Base-by-base conservation (phyloP, 2,113 vertebrate species). In the Ceyx cyanopectus region DNA sequence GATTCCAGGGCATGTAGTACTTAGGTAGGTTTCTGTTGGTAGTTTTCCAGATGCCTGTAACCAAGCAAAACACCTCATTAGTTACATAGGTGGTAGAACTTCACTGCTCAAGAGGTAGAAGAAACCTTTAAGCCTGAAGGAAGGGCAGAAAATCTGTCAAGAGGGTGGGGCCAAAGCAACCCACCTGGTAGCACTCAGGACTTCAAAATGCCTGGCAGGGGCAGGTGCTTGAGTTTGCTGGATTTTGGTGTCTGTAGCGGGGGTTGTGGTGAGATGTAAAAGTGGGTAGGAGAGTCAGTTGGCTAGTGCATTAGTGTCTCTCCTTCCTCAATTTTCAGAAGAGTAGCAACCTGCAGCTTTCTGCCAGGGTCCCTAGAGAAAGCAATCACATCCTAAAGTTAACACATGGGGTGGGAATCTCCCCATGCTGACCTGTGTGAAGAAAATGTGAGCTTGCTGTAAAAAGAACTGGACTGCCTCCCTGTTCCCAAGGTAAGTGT, bases 141-240 rank as follows among this genome's bases (percentile, higher is more conserved):
- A n/a, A 72, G 48, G 34, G 24, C 2, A 3, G 17, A 21, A 23
- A 50, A 22, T 23, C 48, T 23, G 15, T 14, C 22, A 32, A 56
- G 37, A 63, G 13, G 24, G 1, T 4, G 6, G 4, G 18, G 7
- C 9, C 18, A 72, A 70, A 81, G 8, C 26, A 72, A 37, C 17
- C 45, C 22, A 40, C 7, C 26, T 37, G 22, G 37, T 7, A 69
- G 24, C 17, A 37, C 43, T 40, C 4, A 43, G 24, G 37, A 37
- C 46, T 26, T 54, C 11, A 56, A 58, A 80, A 63, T 30, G 19
- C 13, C 43, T 68, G 15, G 8, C 30, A 41, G 29, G 2, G 4
- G 2, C 0, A 45, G 4, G 0, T 0, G 6, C 0, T 3, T 9
- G 16, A 4, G 3, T 48, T 40, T 69, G 3, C 2, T 73, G 23